Evolutionary conservation across 1,140 invertebrate genomes (phyloP), one percentile per base, ranked within the genome.

Genomic region (Dendrolimus kikuchii): DNA sequence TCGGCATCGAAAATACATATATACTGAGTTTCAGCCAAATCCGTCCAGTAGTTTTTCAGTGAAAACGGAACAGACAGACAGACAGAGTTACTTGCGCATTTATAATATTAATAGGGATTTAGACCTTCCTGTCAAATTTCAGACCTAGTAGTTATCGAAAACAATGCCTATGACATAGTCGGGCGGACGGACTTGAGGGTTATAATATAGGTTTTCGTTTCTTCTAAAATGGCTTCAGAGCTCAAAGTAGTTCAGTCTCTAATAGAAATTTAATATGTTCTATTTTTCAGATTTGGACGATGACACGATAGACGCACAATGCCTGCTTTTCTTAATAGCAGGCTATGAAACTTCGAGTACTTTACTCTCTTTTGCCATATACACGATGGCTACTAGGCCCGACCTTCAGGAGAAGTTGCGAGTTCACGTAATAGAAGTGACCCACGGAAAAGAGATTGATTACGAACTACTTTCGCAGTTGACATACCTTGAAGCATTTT

Each of bases 361-460:
- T 3, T 71, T 91, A 4, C 61, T 88, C 37, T 85, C 89, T 0
- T 92, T 91, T 58, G 83, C 88, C 4, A 71, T 89, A 2, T 90
- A 90, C 60, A 80, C 88, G 9, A 70, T 94, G 53, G 91, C 92
- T 0, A 74, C 87, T 7, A 76, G 91, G 62, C 90, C 89, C 1
- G 90, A 92, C 0, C 59, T 92, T 7, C 93, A 94, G 65, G 76
- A 90, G 0, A 89, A 88, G 57, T 66, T 92, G 2, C 61, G 89
- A 5, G 63, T 86, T 42, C 92, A 94, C 81, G 89, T 95, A 2
- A 58, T 77, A 4, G 76, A 88, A 2, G 52, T 88, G 4, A 79
- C 79, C 4, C 64, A 89, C 49, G 78, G 80, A 49, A 79, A 87
- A 36, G 66, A 88, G 37, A 68, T 90, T 4, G 87, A 61, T n/a